phyloP scores from a whole-genome alignment of 2,888 invertebrate genomes.

The Sarcophaga caerulescens region DNA sequence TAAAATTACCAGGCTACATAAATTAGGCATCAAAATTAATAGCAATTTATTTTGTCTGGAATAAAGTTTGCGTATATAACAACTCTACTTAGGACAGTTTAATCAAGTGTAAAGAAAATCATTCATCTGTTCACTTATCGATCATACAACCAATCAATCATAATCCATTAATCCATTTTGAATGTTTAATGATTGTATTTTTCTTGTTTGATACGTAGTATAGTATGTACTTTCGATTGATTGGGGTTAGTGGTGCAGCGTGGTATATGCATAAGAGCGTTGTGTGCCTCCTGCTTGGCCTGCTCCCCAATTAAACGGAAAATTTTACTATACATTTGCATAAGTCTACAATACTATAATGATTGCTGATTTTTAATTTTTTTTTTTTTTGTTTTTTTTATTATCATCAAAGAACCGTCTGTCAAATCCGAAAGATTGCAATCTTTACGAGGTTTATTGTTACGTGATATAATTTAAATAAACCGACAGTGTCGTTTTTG shows the following conservation, averaged over 20 bases:
- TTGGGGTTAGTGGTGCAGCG: neutral
- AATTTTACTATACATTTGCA: constrained; percentile 40
- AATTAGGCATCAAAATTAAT: neutral
- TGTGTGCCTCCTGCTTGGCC: constrained; percentile 14
- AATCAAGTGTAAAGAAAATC: constrained; percentile 52
- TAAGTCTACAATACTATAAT: constrained; percentile 32
- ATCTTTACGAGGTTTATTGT: constrained; percentile 45
- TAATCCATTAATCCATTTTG: constrained; percentile 62
- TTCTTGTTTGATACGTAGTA: constrained; percentile 4
- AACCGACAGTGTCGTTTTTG: constrained; percentile 17
- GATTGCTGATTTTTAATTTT: neutral
- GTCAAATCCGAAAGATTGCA: constrained; percentile 48
- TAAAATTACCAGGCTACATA: constrained; percentile 36
- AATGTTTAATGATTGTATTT: constrained; percentile 42
- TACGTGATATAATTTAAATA: constrained; percentile 50
- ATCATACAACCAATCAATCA: constrained; percentile 61
- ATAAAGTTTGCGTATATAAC: neutral
- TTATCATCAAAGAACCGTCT: constrained; percentile 39
- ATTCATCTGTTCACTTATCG: constrained; percentile 52
- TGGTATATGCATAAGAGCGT: neutral
- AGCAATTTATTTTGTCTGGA: neutral
- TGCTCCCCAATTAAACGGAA: constrained; percentile 24
- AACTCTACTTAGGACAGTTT: constrained; percentile 17
- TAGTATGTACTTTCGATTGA: neutral
- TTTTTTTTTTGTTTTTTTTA: constrained; percentile 11